Base-by-base conservation (phyloP, 2,888 invertebrate genomes). In the Merodon equestris region DNA sequence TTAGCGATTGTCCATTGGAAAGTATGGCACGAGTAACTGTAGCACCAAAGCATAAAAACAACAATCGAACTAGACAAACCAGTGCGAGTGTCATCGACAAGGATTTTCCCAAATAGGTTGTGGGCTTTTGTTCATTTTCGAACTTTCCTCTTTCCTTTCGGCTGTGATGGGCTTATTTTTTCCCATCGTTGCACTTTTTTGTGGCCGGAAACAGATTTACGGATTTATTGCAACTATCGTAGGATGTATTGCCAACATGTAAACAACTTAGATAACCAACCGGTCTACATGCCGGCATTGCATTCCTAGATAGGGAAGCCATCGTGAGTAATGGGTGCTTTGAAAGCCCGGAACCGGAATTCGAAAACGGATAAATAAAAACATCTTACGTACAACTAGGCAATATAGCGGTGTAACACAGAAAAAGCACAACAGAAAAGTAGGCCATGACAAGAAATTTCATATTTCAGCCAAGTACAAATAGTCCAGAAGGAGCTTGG, bases 81-180 rank as follows among this genome's bases (percentile, higher is more conserved):
- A n/a, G n/a, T 42, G 58, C 61, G 66, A 76, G 60, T 60, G 50
- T 56, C 48, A 57, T 77, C 72, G 67, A 51, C 76, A 61, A 72
- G 48, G 76, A 61, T 72, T 67, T 72, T 56, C 61, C 45, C 40
- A 57, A 56, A 57, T 47, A 53, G 50, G 17, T 50, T 17, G 15
- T 48, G 56, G 50, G 70, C 27, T 54, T 58, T 76, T 14, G 44
- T 64, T 40, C 19, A 18, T 27, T 48, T 57, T 12, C 13, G 42
- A 1, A 12, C 13, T 50, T 47, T 36, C 36, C 42, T 0, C 27
- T 27, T 27, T 27, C 2, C 7, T 2, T 27, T 27, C 27, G 3
- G 2, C 27, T 4, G 27, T 27, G 3, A 27, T 27, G 27, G 2
- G 0, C 38, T 27, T 58, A 48, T 27, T 12, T 9, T 9, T 19